Evolutionary conservation across 2,797 vertebrate genomes (phyloP), one percentile per base, ranked within the genome.

Genomic region (Luscinia luscinia): DNA sequence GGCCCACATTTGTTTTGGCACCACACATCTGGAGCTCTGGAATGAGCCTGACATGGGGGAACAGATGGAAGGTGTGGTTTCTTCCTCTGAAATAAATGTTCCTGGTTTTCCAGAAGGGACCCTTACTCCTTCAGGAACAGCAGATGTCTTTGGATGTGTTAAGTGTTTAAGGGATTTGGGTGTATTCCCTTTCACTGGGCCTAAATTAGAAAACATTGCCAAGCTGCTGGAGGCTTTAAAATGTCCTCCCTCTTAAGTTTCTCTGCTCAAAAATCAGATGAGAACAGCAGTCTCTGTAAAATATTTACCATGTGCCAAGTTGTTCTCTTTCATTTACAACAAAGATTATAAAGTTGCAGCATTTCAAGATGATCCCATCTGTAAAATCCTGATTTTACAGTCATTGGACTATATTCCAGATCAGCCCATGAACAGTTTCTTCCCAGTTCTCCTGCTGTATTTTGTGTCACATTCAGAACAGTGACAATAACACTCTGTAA

Each of bases 191-290:
- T 88, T 79, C 70, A 48, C 43, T 48, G 16, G 8, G 59, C 74
- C 48, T 55, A 73, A 95, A 79, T 84, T 55, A 68, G 79, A 85
- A 94, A 87, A 41, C 36, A 36, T 69, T 81, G 76, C 74, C 69
- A 88, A 62, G 41, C 34, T 68, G 30, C 30, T 51, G 67, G 28
- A 4, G 40, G 74, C 84, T 77, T 89, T 87, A 89, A 81, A 84
- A 90, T 48, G 51, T 87, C 77, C 84, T 90, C 86, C 19, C n/a
- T 69, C 2, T 30, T 28, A 7, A 63, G 48, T 59, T 70, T 77
- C 49, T 59, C 24, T 36, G 18, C 30, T 75, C 9, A n/a, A 76
- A 84, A 92, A 41, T 79, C 74, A 43, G 83, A 40, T 28, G 45
- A 77, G 80, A 87, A 14, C n/a, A 45, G 15, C 19, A 62, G 9